Percentiles rank a stretch among this genome's conserved stretches.
Evolutionary conservation across 2,797 vertebrate species (phyloP).

Genomic region (Ctenopoma kingsleyae): DNA sequence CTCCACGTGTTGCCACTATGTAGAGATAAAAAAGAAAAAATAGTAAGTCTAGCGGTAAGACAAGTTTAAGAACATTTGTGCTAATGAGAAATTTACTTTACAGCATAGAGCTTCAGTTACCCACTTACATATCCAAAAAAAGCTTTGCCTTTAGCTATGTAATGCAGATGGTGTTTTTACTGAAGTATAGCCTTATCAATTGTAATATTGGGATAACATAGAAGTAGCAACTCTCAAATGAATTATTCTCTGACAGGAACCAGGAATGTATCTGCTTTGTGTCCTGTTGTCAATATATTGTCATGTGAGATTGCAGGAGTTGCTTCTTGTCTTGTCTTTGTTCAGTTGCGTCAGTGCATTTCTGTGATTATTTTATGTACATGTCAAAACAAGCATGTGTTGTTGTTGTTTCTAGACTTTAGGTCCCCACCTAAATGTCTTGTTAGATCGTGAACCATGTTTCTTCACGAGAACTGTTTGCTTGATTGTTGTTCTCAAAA

Average conservation of each 20-base stretch:
- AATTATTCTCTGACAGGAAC: background rate
- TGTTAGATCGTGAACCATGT: background rate
- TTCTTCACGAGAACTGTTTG: background rate
- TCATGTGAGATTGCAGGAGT: background rate
- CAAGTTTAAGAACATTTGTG: background rate
- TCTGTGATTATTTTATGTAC: background rate
- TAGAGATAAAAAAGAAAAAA: background rate
- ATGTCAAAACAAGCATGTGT: background rate
- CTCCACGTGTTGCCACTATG: conserved; percentile 94
- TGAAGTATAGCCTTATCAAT: background rate
- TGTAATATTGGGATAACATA: background rate
- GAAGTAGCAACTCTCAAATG: background rate
- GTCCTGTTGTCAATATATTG: background rate
- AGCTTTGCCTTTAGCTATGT: background rate
- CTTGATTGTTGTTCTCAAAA: background rate
- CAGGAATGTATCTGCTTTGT: background rate
- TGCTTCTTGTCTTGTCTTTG: background rate
- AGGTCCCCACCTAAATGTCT: background rate
- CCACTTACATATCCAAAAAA: background rate
- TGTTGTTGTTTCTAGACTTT: background rate
- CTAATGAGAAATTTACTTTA: background rate
- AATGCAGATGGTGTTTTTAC: background rate
- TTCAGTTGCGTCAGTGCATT: background rate
- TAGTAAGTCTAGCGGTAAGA: background rate
- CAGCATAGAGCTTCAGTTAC: too few relatives aligned